Base-by-base conservation (phyloP, 2,113 vertebrate species). In the Strix aluco region DNA sequence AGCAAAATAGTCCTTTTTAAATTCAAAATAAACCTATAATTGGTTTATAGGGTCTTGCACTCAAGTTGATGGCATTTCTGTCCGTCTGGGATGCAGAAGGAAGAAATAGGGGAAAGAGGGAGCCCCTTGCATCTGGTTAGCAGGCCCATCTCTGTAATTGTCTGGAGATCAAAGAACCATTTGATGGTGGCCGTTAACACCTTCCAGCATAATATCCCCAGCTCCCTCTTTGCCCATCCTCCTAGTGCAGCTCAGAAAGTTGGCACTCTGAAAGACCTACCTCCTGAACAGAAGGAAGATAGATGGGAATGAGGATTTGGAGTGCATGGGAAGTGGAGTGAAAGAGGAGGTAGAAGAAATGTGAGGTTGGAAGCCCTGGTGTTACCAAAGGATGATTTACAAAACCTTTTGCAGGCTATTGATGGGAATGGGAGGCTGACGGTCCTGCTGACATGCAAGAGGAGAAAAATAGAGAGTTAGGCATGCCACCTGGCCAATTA, bases 91-190 rank as follows among this genome's bases (percentile, higher is more conserved):
- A 72, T 87, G 81, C 91, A 89, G 84, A 87, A 96, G 90, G 86
- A 80, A 92, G 80, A 79, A 67, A 8, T 8, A 2, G 29, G 65
- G 88, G 77, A 49, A 94, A 23, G 65, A 84, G 27, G 44, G 86
- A 96, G 86, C 92, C 86, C 49, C 78, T 87, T 95, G 91, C 96
- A 97, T 97, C 96, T 97, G 96, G 86, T 92, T 72, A 82, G 81
- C 94, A 95, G 97, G 49, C 91, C 46, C 86, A 61, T 69, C 86
- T 95, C 89, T 82, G 54, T 67, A 84, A 91, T 85, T 85, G 91
- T 89, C 78, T 82, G 70, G 62, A 95, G 94, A 97, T 97, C 91
- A 97, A 97, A 96, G 80, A 86, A 54, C 22, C 74, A 72, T 91
- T 86, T 97, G 92, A 95, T 96, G 91, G 83, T 81, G 73, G 83